Percentiles rank a stretch among this genome's conserved stretches.
Evolutionary conservation across 2,797 vertebrate species (phyloP).

Genomic region (Salmo trutta): DNA sequence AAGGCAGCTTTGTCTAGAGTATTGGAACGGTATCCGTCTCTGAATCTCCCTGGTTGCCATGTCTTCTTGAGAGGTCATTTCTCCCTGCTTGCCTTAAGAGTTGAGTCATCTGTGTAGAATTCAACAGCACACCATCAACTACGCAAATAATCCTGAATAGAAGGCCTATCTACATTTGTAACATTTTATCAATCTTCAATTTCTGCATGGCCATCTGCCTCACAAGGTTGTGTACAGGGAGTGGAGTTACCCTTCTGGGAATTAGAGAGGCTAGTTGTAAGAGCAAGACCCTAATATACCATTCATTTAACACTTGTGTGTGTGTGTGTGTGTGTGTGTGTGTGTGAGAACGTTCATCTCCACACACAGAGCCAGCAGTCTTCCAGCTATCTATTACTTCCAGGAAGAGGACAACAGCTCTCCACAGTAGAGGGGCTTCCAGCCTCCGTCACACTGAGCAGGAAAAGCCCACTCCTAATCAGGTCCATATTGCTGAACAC

Average conservation of each 20-base stretch:
- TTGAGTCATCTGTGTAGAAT: background rate
- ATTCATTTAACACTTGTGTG: background rate
- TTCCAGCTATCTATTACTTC: slow-evolving; percentile 22
- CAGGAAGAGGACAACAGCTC: slow-evolving; percentile 12
- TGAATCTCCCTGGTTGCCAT: background rate
- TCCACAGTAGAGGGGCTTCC: slow-evolving; percentile 25
- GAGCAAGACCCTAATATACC: background rate
- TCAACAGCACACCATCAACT: background rate
- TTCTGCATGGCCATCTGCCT: background rate
- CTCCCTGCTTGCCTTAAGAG: background rate
- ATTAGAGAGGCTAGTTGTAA: background rate
- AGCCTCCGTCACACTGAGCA: slow-evolving; percentile 27
- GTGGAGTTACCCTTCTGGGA: background rate
- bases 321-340: background rate
- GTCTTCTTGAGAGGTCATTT: background rate
- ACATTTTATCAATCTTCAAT: background rate
- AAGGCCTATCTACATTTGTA: background rate
- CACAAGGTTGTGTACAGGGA: background rate
- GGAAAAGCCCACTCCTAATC: slow-evolving; percentile 56
- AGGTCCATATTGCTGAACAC: slow-evolving; percentile 59
- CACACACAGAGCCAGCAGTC: slow-evolving; percentile 8
- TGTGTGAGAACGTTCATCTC: background rate
- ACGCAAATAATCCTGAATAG: background rate
- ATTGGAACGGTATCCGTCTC: background rate
- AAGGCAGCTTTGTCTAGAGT: background rate